A percentile compares a stretch with the other conserved stretches of the same genome.
Evolutionary conservation across 2,888 invertebrate species (phyloP).

Genomic region (Bombylius major): DNA sequence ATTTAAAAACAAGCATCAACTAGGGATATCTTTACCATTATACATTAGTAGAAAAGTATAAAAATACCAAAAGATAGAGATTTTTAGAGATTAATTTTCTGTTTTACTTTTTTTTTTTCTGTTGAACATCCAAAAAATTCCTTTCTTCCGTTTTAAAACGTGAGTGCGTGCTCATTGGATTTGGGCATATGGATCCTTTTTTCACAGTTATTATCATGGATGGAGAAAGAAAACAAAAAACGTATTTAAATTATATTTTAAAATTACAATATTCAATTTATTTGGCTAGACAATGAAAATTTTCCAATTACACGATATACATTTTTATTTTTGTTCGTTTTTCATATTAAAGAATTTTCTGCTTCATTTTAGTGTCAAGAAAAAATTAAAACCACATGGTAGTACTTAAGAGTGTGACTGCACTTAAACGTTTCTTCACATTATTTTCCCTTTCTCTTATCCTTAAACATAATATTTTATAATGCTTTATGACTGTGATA

Average conservation of each 20-base stretch:
- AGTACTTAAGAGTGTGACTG: conserved; percentile 13
- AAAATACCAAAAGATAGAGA: not conserved
- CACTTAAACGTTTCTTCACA: conserved; percentile 11
- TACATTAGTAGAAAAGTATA: not conserved
- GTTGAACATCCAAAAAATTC: not conserved
- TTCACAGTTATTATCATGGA: no score
- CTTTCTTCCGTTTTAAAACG: no score
- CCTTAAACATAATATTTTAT: not conserved
- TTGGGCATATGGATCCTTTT: no score
- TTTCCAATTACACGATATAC: no score
- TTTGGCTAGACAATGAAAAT: no score
- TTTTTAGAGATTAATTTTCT: no score
- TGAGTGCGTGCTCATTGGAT: no score
- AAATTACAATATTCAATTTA: no score
- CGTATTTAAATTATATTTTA: no score
- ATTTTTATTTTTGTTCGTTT: no score
- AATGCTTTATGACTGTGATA: not conserved
- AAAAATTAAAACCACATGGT: conserved; percentile 6
- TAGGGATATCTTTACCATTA: not conserved
- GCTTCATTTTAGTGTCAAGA: not conserved
- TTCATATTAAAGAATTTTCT: no score
- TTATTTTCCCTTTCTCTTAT: not conserved
- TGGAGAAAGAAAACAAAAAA: no score
- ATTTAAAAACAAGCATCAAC: not conserved
- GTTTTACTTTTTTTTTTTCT: not conserved